Evolutionary conservation across 2,113 vertebrate species (phyloP).

Genomic region (Hiodon tergisus): DNA sequence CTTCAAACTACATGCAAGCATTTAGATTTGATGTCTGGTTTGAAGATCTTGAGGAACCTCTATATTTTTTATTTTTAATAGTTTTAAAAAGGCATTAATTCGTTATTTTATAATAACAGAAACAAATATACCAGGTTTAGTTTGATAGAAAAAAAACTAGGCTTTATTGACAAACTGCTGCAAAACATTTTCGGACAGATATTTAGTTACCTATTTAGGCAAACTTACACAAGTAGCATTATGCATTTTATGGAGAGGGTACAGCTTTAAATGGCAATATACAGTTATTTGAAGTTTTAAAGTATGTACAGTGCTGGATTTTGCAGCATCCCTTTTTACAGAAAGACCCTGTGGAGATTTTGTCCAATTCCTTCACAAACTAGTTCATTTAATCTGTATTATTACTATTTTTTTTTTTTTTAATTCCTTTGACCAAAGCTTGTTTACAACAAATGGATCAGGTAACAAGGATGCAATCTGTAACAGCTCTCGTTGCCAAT

Average conservation of each 20-base stretch:
- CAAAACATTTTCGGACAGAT: conserved; percentile 93
- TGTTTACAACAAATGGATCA: background rate
- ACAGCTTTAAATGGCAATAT: conserved; percentile 83
- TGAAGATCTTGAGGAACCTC: conserved; percentile 59
- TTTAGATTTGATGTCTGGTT: conserved; percentile 68
- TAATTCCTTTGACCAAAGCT: no score
- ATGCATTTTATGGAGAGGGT: conserved; percentile 88
- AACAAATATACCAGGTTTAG: conserved; percentile 91
- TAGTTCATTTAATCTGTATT: no score
- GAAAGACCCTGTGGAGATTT: conserved; percentile 71
- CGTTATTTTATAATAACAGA: conserved; percentile 70
- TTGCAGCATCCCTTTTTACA: conserved; percentile 86
- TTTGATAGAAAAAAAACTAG: conserved; percentile 97
- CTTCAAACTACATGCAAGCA: conserved; percentile 66
- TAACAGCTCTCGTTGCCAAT: conserved; percentile 32
- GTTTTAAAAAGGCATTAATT: conserved; percentile 65
- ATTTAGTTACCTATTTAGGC: conserved; percentile 98
- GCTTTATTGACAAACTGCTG: conserved; percentile 98
- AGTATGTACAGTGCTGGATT: conserved; percentile 85
- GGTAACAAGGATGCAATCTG: conserved; percentile 5
- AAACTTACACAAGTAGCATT: conserved; percentile 94
- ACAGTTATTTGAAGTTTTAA: conserved; percentile 69
- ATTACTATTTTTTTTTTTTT: no score
- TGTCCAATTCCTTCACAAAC: conserved; percentile 66
- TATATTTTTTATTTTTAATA: conserved; percentile 50